A percentile compares a stretch with the other conserved stretches of the same genome.
phyloP scores from a whole-genome alignment of 1,140 invertebrate genomes.

The Drosophila nigrodunni region DNA sequence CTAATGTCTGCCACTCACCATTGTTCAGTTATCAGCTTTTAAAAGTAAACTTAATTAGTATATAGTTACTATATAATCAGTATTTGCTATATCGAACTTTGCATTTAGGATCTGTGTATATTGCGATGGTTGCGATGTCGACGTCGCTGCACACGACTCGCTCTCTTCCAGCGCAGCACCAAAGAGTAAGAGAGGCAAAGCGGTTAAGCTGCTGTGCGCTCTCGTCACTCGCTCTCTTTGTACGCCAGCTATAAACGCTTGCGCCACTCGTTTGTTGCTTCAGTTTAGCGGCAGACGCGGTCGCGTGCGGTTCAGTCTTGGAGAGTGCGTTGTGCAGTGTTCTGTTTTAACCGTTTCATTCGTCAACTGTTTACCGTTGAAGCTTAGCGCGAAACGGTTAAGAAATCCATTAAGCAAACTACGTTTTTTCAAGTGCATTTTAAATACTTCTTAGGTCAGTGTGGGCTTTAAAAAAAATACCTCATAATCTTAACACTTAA shows the following conservation, averaged over 20 bases:
- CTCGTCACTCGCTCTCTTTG: neutral
- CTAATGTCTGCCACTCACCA: neutral
- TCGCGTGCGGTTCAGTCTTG: slow-evolving; percentile 42
- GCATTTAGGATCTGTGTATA: slow-evolving; percentile 5
- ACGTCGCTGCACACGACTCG: neutral
- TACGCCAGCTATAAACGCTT: slow-evolving; percentile 35
- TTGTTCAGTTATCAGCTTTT: slow-evolving; percentile 19
- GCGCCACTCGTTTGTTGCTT: slow-evolving; percentile 11
- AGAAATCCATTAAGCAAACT: slow-evolving; percentile 4
- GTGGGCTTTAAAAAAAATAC: neutral
- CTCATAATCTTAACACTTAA: neutral
- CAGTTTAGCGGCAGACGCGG: slow-evolving; percentile 37
- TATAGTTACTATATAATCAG: slow-evolving; percentile 8
- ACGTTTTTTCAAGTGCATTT: slow-evolving; percentile 32
- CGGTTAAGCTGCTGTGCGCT: neutral
- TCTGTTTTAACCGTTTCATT: neutral
- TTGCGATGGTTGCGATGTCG: neutral
- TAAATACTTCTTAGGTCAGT: slow-evolving; percentile 36
- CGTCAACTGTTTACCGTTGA: slow-evolving; percentile 7
- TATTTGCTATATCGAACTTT: neutral
- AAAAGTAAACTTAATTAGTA: slow-evolving; percentile 17
- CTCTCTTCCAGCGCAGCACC: neutral
- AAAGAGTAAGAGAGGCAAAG: neutral
- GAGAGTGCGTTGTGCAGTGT: neutral
- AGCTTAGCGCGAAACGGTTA: slow-evolving; percentile 38